phyloP scores from a whole-genome alignment of 2,113 vertebrate genomes.

The Zosterops pallidus region DNA sequence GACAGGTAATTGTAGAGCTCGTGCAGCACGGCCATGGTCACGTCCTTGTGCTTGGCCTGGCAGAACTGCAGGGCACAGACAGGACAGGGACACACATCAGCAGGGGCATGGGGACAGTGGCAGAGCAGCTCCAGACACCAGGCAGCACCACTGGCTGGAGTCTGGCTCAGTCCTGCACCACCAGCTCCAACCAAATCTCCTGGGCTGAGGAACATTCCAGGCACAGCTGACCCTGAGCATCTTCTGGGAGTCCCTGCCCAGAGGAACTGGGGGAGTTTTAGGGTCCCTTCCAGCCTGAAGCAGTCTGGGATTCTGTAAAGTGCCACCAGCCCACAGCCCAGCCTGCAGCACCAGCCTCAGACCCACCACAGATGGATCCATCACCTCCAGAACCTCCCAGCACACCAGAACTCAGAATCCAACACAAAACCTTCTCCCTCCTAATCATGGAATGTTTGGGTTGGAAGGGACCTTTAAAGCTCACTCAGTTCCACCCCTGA shows the following conservation, averaged over 20 bases:
- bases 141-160: not conserved
- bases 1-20: conserved; percentile 80
- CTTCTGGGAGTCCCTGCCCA: not conserved
- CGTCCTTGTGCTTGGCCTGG: conserved; percentile 72
- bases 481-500: not conserved
- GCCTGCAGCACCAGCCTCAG: not conserved
- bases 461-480: not conserved
- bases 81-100: not conserved
- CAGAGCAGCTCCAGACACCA: not conserved
- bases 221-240: not conserved
- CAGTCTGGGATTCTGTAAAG: not conserved
- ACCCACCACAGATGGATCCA: not conserved
- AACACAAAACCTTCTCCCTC: not conserved
- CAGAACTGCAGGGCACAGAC: conserved; percentile 74
- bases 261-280: not conserved
- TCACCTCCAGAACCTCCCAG: not conserved
- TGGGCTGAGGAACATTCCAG: not conserved
- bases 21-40: conserved; percentile 69
- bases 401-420: not conserved
- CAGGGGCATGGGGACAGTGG: not conserved
- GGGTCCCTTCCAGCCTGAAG: not conserved
- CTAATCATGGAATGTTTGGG: not conserved
- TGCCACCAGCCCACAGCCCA: not conserved
- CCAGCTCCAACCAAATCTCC: not conserved
- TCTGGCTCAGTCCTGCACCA: not conserved